Conservation (phyloP, 2,113 vertebrate species). For the Symphodus melops region DNA sequence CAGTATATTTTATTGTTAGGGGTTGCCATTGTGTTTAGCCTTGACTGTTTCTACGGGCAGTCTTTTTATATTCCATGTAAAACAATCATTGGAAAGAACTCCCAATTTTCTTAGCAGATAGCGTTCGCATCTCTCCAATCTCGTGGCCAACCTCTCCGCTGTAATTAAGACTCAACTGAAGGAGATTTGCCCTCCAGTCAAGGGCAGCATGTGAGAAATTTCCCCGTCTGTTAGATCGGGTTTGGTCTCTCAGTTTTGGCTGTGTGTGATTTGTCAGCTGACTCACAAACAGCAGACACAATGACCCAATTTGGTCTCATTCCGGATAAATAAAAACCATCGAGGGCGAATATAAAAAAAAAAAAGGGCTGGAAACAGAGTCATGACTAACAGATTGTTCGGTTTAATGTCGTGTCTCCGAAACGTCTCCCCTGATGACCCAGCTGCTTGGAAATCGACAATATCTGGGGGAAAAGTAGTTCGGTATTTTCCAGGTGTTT, state of each 20-base stretch:
- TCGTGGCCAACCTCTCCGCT: constrained; percentile 30
- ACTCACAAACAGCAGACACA: constrained; percentile 2
- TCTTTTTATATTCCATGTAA: neutral
- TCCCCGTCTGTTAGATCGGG: neutral
- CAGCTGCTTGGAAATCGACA: constrained; percentile 23
- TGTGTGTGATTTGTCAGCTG: constrained; percentile 45
- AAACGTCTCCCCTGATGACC: constrained; percentile 44
- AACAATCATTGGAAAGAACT: constrained; percentile 34
- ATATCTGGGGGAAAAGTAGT: neutral
- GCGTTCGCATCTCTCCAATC: neutral
- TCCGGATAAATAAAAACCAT: constrained; percentile 1
- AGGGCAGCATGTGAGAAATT: constrained; percentile 20
- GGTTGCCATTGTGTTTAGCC: neutral
- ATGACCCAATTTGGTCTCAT: constrained; percentile 23
- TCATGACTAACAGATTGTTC: constrained; percentile 56
- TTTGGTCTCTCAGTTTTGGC: neutral
- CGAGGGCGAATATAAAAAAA: neutral
- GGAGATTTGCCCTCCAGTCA: constrained; percentile 24
- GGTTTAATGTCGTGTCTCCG: constrained; percentile 46
- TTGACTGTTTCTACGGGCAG: neutral
- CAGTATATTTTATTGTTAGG: no score
- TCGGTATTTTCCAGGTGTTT: constrained; percentile 65
- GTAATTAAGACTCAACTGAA: neutral
- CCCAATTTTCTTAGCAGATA: constrained; percentile 25
- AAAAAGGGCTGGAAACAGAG: constrained; percentile 11